Evolutionary conservation across 30 jellyfish, hydroid and myxozoan genomes (phyloP).

Genomic region (Hydra vulgaris): DNA sequence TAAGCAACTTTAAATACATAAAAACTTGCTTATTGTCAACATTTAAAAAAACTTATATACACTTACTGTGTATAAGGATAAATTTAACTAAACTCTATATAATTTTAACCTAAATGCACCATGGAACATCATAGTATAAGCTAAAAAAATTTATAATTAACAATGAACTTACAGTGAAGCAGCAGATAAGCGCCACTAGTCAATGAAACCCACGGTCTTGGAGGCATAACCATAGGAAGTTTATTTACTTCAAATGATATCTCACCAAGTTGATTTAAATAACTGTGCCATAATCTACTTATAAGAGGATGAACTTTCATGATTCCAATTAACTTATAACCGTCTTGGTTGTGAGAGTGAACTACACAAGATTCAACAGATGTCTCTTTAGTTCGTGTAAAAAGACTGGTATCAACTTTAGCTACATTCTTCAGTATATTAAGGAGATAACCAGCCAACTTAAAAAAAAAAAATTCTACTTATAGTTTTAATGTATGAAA

Average conservation of each 20-base stretch:
- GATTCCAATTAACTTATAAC: conserved; percentile 57
- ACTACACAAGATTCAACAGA: conserved; percentile 39
- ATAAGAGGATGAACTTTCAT: conserved; percentile 68
- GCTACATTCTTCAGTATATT: conserved; percentile 59
- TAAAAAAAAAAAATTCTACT: not conserved
- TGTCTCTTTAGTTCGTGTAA: conserved; percentile 19
- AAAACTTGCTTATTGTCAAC: too few relatives aligned
- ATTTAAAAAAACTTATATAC: too few relatives aligned
- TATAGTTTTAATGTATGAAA: too few relatives aligned
- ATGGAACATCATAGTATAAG: too few relatives aligned
- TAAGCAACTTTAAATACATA: too few relatives aligned
- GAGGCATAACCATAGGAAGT: conserved; percentile 85
- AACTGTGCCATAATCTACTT: conserved; percentile 48
- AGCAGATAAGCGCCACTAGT: conserved; percentile 78
- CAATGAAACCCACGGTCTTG: conserved; percentile 83
- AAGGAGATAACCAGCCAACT: conserved; percentile 81
- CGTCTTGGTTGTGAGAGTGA: conserved; percentile 55
- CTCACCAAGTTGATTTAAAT: conserved; percentile 59
- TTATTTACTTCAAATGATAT: conserved; percentile 67
- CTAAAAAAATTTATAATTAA: too few relatives aligned
- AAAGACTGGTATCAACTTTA: conserved; percentile 34
- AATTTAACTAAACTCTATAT: too few relatives aligned
- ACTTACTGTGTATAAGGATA: too few relatives aligned
- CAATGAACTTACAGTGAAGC: conserved; percentile 51
- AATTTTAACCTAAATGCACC: too few relatives aligned